Base-by-base conservation (phyloP, 2,797 vertebrate genomes). In the Danio aesculapii region DNA sequence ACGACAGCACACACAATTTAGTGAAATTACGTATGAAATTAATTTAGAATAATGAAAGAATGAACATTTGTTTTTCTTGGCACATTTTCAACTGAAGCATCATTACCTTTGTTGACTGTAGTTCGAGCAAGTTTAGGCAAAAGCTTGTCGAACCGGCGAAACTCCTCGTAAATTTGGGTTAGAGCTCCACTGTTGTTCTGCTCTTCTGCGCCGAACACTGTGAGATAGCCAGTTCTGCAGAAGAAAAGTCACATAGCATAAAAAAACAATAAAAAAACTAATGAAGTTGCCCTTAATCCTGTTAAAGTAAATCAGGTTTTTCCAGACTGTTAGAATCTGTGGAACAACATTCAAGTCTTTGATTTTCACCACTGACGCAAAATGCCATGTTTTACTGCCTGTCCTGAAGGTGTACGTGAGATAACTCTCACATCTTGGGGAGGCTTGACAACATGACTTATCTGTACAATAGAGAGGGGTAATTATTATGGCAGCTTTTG, bases 141-240 rank as follows among this genome's bases (percentile, higher is more conserved):
- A 82, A 96, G 88, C 52, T 78, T 71, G 59, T 97, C 96, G 47
- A 95, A 93, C 83, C 91, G 94, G 81, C 94, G 91, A 79, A 96
- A 96, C 86, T 94, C 90, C 61, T 88, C 79, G 79, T 95, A 96
- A 77, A 95, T 82, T 0, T 90, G 87, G 0, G 86, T 83, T 0
- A 88, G 89, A 30, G 90, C 82, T 30, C 6, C 8, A 5, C 55
- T n/a, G 49, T 95, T 62, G 2, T 62, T 81, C 19, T 53, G 89
- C 58, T 89, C 91, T 53, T 89, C 91, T 53, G 64, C 84, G 30
- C 90, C 93, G 30, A 93, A 96, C 64, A 97, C 70, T 0, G 93
- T 94, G 8, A 95, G 89, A 86, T 95, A 97, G 14, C 96, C 95
- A 0, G 95, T 94, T 85, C 96, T 97, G 87, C 17, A 52, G 52